Evolutionary conservation across 2,888 invertebrate genomes (phyloP).

Genomic region (Eupeodes latifasciatus): DNA sequence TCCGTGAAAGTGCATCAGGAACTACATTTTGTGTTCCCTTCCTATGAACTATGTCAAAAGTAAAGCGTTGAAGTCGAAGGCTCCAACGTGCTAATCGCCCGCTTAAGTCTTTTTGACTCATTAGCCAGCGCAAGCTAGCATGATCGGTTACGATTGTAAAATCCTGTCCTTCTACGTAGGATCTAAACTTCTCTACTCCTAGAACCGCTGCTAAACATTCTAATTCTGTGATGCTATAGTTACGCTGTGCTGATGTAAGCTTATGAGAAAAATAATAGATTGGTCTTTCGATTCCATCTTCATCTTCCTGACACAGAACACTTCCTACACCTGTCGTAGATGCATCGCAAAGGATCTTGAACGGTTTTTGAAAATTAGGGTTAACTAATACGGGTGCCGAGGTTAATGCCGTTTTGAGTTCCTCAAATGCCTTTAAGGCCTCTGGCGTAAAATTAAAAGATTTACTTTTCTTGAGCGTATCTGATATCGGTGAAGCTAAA

Average conservation of each 20-base stretch:
- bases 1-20: slow-evolving; percentile 1
- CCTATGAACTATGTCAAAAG: background rate
- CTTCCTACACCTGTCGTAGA: slow-evolving; percentile 42
- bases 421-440: background rate
- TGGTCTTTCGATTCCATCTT: slow-evolving; percentile 25
- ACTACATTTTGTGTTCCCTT: slow-evolving; percentile 1
- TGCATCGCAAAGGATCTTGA: slow-evolving; percentile 49
- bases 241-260: slow-evolving; percentile 36
- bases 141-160: slow-evolving; percentile 48
- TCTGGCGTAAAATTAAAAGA: slow-evolving; percentile 1
- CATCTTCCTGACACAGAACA: slow-evolving; percentile 42
- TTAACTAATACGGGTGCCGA: slow-evolving; percentile 39
- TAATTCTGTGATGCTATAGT: slow-evolving; percentile 51
- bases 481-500: background rate
- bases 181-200: slow-evolving; percentile 55
- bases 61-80: background rate
- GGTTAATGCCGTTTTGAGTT: background rate
- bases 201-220: slow-evolving; percentile 60
- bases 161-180: slow-evolving; percentile 39
- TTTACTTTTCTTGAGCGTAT: background rate
- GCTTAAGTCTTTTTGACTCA: too few species aligned
- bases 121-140: background rate
- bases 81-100: too few species aligned
- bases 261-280: slow-evolving; percentile 51
- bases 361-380: slow-evolving; percentile 50